Conservation (phyloP, 2,888 invertebrate species). For the Metellina segmentata region DNA sequence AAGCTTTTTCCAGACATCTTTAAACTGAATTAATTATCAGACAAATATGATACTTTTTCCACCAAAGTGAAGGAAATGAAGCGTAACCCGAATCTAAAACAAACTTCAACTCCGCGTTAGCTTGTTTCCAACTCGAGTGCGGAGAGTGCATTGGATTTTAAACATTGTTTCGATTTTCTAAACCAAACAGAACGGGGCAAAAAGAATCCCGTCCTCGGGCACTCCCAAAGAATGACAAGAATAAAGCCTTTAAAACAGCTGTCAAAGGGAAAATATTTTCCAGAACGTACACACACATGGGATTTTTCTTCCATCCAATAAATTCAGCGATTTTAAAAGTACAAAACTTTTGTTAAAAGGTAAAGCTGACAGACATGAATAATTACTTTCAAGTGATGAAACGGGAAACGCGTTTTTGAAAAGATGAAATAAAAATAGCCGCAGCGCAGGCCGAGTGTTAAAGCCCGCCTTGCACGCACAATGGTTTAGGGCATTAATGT, state of each 20-base stretch:
- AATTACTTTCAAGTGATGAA: conserved; percentile 70
- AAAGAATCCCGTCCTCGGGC: background rate
- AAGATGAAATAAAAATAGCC: conserved; percentile 18
- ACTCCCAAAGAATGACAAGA: background rate
- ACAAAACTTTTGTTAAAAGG: conserved; percentile 21
- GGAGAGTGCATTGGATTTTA: background rate
- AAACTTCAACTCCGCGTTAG: background rate
- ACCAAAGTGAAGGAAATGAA: background rate
- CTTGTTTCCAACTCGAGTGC: background rate
- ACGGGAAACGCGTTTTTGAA: conserved; percentile 49
- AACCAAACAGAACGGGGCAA: background rate
- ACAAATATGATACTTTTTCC: background rate
- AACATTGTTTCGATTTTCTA: background rate
- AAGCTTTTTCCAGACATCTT: background rate
- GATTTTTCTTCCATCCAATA: conserved; percentile 38
- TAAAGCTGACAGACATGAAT: conserved; percentile 68
- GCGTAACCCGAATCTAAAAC: background rate
- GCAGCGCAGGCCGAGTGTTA: conserved; percentile 29
- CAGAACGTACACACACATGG: too few species aligned
- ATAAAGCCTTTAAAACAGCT: conserved; percentile 51
- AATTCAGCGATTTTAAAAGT: conserved; percentile 46
- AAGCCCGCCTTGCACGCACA: conserved; percentile 36
- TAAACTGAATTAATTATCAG: background rate
- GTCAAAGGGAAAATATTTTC: conserved; percentile 31
- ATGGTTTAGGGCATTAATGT: conserved; percentile 47